phyloP scores from a whole-genome alignment of 1,140 invertebrate species.

The Calliphora vicina region DNA sequence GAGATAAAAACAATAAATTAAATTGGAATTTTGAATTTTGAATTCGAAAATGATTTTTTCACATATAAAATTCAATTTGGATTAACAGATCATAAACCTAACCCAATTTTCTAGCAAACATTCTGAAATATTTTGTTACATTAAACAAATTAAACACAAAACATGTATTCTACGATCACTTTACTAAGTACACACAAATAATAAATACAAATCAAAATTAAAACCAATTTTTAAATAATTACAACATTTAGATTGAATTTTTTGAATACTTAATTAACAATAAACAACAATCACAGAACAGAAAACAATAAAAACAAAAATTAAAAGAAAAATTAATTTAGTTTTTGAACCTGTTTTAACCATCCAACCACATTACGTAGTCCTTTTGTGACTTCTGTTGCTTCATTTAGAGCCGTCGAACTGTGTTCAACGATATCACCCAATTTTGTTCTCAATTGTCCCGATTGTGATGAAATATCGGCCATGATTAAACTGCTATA shows the following conservation, averaged over 20 bases:
- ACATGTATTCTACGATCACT: too few species aligned
- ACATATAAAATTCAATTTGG: too few species aligned
- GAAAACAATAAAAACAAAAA: background rate
- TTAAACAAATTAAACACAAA: too few species aligned
- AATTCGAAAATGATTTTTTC: too few species aligned
- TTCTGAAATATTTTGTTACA: too few species aligned
- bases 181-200: background rate
- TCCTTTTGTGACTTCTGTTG: slow-evolving; percentile 72
- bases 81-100: too few species aligned
- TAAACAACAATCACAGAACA: background rate
- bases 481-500: slow-evolving; percentile 64
- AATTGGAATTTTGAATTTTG: too few species aligned
- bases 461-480: slow-evolving; percentile 72
- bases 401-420: slow-evolving; percentile 71
- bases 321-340: background rate
- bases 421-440: slow-evolving; percentile 70
- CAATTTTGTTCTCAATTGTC: slow-evolving; percentile 71
- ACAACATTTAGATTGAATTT: background rate
- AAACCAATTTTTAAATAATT: background rate
- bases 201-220: too few species aligned
- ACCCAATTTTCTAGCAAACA: too few species aligned
- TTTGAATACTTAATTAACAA: too few species aligned
- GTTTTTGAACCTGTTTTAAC: slow-evolving; percentile 74
- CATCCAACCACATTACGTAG: slow-evolving; percentile 77
- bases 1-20: too few species aligned